Percentiles rank a stretch among this genome's conserved stretches.
Conservation (phyloP, 1,140 invertebrate species). For the Ceratoteleas bidentatus region DNA sequence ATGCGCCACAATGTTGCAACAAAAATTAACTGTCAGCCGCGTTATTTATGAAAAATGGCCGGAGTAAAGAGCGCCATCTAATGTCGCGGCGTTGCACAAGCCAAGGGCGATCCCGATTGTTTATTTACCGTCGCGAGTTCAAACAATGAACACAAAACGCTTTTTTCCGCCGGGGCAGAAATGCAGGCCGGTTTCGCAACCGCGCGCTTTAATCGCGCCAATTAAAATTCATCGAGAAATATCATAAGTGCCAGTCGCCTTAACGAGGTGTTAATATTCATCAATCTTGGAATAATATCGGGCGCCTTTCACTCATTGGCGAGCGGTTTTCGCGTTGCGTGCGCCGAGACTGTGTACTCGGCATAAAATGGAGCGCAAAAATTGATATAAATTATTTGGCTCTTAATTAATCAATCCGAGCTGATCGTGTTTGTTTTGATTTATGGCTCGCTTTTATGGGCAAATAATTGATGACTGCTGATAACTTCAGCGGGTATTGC, state of each 20-base stretch:
- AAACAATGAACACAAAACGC: neutral
- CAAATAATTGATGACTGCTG: too few relatives aligned
- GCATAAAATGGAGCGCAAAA: slow-evolving; percentile 9
- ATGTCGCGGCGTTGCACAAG: slow-evolving; percentile 28
- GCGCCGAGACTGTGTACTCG: slow-evolving; percentile 15
- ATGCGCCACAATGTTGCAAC: slow-evolving; percentile 44
- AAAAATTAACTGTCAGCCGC: slow-evolving; percentile 44
- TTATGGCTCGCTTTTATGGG: too few relatives aligned
- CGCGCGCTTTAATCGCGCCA: slow-evolving; percentile 20
- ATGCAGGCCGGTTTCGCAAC: slow-evolving; percentile 42
- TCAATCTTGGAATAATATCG: slow-evolving; percentile 47
- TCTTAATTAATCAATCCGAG: neutral
- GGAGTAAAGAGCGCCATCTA: slow-evolving; percentile 32
- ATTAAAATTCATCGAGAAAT: slow-evolving; percentile 43
- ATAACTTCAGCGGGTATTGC: too few relatives aligned
- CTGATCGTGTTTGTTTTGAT: neutral
- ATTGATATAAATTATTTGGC: neutral
- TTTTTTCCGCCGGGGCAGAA: neutral
- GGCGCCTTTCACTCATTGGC: slow-evolving; percentile 47
- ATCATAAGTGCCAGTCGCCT: slow-evolving; percentile 31
- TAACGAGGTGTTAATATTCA: slow-evolving; percentile 62
- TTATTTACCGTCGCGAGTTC: slow-evolving; percentile 24
- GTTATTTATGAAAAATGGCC: slow-evolving; percentile 48
- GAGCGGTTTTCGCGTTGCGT: slow-evolving; percentile 17
- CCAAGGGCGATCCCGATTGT: slow-evolving; percentile 28